Evolutionary conservation across 2,888 invertebrate species (phyloP), one percentile per base, ranked within the genome.

Genomic region (Sceliomorpha sp.): DNA sequence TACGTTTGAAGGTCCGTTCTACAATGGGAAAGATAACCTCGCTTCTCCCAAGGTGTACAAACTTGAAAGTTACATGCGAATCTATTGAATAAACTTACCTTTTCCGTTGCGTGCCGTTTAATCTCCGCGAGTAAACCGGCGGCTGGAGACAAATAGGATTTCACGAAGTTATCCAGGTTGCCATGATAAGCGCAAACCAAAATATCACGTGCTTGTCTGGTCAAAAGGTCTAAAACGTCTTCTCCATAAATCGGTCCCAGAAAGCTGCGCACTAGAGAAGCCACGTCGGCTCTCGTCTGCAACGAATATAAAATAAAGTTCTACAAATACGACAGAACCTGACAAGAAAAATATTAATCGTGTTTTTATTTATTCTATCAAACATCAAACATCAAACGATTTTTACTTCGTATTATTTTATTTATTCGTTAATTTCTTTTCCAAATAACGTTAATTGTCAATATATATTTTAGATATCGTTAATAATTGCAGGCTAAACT

Each of bases 141-240:
- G 39, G 92, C 92, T 70, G 92, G 92, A 58, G 89, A 88, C 80
- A 93, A 90, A 87, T 92, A 93, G 69, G 91, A 90, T 70, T 89
- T 89, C 82, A 92, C 91, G 85, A 93, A 93, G 77, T 89, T 89
- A 70, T 89, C 89, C 79, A 93, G 84, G 85, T 92, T 91, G 39
- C 93, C 93, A 73, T 90, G 91, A 87, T 92, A 93, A 75, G 91
- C 91, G 82, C 92, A 91, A 47, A 92, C 91, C 76, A 93, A 90
- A 66, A 93, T 89, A 87, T 93, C 92, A 78, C 93, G 90, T 50
- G 93, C 93, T 89, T 93, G 93, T 53, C 92, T 90, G 76, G 92
- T 90, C 83, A 94, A 89, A 80, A 91, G 90, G 80, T 90, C 90
- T 79, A 90, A 89, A 70, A 90, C 89, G 82, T 91, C 92, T 81